phyloP scores from a whole-genome alignment of 2,113 vertebrate genomes.

The Podilymbus podiceps region DNA sequence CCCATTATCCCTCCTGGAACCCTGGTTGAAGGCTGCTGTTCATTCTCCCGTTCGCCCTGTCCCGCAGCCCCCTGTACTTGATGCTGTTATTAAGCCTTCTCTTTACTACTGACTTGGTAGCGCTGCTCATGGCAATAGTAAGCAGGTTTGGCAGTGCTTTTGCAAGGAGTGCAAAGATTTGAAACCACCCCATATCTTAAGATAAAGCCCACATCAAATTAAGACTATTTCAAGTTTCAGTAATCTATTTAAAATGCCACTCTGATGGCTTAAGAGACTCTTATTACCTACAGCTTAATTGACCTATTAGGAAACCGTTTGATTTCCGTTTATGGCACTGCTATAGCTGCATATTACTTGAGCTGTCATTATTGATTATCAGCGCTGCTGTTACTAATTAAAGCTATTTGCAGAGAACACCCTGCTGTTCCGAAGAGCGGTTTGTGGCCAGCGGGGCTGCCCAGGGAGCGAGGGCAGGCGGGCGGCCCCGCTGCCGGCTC shows the following conservation, averaged over 20 bases:
- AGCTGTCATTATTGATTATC: background rate
- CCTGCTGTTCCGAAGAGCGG: background rate
- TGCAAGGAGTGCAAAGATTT: background rate
- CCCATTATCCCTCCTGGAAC: background rate
- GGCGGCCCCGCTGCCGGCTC: rapidly evolving
- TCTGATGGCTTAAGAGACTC: background rate
- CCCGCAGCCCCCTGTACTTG: background rate
- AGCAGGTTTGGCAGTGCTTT: background rate
- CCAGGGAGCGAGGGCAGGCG: rapidly evolving
- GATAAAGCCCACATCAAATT: background rate
- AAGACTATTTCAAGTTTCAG: background rate
- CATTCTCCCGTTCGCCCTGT: background rate
- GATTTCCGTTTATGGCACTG: background rate
- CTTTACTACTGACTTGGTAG: background rate
- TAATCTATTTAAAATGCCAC: background rate
- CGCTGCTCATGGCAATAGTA: rapidly evolving
- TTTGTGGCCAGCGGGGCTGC: rapidly evolving
- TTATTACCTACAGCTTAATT: background rate
- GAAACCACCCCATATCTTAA: background rate
- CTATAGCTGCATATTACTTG: background rate
- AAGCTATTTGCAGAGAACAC: background rate
- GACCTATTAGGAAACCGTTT: background rate
- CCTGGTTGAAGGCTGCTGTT: background rate
- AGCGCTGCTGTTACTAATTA: background rate
- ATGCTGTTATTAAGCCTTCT: background rate